Evolutionary conservation across 2,113 vertebrate species (phyloP).

Genomic region (Rattus norvegicus): DNA sequence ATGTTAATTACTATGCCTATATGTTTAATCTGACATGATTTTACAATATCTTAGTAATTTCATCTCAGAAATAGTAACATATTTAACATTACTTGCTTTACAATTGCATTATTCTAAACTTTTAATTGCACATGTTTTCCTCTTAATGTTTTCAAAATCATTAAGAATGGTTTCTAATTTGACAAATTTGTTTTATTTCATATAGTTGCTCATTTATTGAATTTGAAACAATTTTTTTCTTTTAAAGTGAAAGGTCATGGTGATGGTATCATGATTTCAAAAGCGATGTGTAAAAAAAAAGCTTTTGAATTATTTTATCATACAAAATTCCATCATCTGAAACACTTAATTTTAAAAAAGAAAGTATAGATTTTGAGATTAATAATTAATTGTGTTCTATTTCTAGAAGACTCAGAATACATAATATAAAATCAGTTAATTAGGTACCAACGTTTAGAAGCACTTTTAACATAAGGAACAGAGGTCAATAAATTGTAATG

Average conservation of each 20-base stretch:
- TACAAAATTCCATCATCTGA: background rate
- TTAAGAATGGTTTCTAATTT: background rate
- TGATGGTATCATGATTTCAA: background rate
- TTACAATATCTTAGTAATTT: background rate
- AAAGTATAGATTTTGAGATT: background rate
- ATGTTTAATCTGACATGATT: background rate
- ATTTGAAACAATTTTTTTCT: background rate
- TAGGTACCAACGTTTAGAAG: background rate
- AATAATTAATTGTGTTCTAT: constrained; percentile 28
- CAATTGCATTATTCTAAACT: background rate
- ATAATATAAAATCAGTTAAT: background rate
- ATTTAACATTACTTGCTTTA: background rate
- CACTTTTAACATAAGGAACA: constrained; percentile 19
- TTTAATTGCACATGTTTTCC: background rate
- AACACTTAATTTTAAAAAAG: background rate
- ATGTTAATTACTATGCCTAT: background rate
- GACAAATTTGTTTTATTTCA: background rate
- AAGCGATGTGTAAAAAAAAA: background rate
- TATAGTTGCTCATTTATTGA: background rate
- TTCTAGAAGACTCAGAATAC: background rate
- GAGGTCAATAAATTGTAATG: background rate
- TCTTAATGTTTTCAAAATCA: background rate
- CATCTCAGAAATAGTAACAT: background rate
- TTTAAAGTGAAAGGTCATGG: background rate
- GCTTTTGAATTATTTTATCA: background rate